phyloP scores from a whole-genome alignment of 2,797 vertebrate species.

The Acanthopagrus latus region DNA sequence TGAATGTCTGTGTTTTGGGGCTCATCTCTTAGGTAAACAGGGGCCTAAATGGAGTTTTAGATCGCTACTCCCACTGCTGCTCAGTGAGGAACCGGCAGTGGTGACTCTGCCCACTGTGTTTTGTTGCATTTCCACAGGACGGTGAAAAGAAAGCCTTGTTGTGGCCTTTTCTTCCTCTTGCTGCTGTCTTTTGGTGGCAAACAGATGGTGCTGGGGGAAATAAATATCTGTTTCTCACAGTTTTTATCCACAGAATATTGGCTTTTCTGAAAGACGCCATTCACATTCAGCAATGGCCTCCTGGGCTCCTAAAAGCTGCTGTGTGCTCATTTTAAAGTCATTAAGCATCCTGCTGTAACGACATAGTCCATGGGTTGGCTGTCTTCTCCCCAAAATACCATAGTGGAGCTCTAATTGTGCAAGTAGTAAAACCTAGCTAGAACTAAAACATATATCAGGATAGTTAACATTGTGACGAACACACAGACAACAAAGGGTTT shows the following conservation, averaged over 20 bases:
- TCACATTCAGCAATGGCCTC: slow-evolving; percentile 48
- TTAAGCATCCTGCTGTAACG: slow-evolving; percentile 44
- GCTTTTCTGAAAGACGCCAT: slow-evolving; percentile 61
- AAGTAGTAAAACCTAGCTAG: background rate
- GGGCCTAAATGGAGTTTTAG: slow-evolving; percentile 88
- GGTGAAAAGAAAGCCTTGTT: slow-evolving; percentile 80
- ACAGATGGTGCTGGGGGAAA: slow-evolving; percentile 83
- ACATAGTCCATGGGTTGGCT: background rate
- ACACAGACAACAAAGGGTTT: background rate
- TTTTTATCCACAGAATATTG: slow-evolving; percentile 70
- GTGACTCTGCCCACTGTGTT: slow-evolving; percentile 75
- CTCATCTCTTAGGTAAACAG: slow-evolving; percentile 98
- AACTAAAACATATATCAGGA: background rate
- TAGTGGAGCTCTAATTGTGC: background rate
- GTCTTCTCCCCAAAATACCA: slow-evolving; percentile 3
- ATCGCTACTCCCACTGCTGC: slow-evolving; percentile 76
- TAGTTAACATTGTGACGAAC: background rate
- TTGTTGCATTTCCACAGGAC: slow-evolving; percentile 71
- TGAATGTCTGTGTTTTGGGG: slow-evolving; percentile 91
- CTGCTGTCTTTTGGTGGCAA: slow-evolving; percentile 78
- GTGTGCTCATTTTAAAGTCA: slow-evolving; percentile 58
- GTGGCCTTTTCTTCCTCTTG: slow-evolving; percentile 71
- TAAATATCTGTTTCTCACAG: slow-evolving; percentile 82
- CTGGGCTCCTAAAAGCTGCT: slow-evolving; percentile 52
- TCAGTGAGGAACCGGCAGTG: slow-evolving; percentile 68